Evolutionary conservation across 2,113 vertebrate genomes (phyloP).

Genomic region (Microtus oregoni): DNA sequence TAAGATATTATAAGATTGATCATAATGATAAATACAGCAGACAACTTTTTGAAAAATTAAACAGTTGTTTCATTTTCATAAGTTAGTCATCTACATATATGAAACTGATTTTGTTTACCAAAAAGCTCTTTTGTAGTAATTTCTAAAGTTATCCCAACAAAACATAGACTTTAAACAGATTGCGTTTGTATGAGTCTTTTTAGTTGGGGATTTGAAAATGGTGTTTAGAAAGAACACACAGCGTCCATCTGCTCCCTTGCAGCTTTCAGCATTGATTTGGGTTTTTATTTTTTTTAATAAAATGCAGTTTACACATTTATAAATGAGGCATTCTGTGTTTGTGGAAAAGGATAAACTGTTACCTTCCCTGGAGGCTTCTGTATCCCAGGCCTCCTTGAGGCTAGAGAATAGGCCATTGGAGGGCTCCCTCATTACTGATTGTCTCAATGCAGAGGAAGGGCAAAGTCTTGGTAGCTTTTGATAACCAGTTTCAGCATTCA

Average conservation of each 20-base stretch:
- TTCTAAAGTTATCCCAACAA: slow-evolving; percentile 80
- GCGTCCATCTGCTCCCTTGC: slow-evolving; percentile 88
- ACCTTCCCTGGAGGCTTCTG: slow-evolving; percentile 92
- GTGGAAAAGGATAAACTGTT: slow-evolving; percentile 93
- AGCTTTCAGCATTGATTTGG: slow-evolving; percentile 86
- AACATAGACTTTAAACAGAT: slow-evolving; percentile 82
- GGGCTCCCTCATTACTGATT: slow-evolving; percentile 97
- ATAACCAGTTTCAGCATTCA: slow-evolving; percentile 98
- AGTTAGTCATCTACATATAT: slow-evolving; percentile 62
- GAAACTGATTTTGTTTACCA: slow-evolving; percentile 71
- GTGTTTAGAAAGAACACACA: slow-evolving; percentile 82
- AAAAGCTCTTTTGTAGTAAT: slow-evolving; percentile 67
- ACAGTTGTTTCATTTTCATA: slow-evolving; percentile 29
- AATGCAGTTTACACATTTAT: slow-evolving; percentile 92
- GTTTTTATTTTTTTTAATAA: slow-evolving; percentile 90
- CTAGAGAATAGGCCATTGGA: slow-evolving; percentile 93
- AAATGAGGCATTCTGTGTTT: slow-evolving; percentile 94
- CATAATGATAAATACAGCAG: slow-evolving; percentile 52
- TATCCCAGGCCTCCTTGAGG: slow-evolving; percentile 94
- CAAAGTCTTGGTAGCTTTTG: slow-evolving; percentile 95
- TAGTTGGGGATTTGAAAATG: slow-evolving; percentile 76
- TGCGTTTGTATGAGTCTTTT: slow-evolving; percentile 67
- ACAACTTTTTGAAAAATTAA: slow-evolving; percentile 67
- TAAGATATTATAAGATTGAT: slow-evolving; percentile 31
- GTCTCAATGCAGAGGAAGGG: slow-evolving; percentile 97